phyloP scores from a whole-genome alignment of 2,113 vertebrate species.

The Uropsilus gracilis region DNA sequence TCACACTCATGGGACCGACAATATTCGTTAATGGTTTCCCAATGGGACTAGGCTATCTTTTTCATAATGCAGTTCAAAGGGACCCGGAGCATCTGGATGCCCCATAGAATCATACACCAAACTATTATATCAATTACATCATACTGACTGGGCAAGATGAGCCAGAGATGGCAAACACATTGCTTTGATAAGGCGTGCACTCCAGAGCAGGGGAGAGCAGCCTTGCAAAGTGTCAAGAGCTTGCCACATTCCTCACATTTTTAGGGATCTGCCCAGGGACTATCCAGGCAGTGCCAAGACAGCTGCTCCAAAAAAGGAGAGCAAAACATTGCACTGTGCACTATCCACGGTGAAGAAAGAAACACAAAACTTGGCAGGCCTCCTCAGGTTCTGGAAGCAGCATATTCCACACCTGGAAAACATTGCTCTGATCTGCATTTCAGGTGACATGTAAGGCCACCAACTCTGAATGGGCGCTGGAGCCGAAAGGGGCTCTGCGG shows the following conservation, averaged over 20 bases:
- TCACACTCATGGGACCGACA: conserved; percentile 6
- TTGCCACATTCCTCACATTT: background rate
- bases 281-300: background rate
- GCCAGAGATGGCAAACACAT: background rate
- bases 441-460: background rate
- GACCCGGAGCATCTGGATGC: conserved; percentile 35
- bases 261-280: background rate
- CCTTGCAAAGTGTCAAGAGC: background rate
- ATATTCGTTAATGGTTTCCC: background rate
- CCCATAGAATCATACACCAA: conserved; percentile 31
- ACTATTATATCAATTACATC: background rate
- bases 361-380: background rate
- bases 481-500: background rate
- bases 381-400: conserved; percentile 24
- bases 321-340: background rate
- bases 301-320: background rate
- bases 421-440: conserved; percentile 6
- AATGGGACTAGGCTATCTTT: background rate
- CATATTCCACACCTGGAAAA: background rate
- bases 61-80: conserved; percentile 29
- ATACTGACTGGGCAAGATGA: conserved; percentile 32
- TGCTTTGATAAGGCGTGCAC: conserved; percentile 18
- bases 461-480: background rate
- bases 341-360: background rate
- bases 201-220: background rate